phyloP scores from a whole-genome alignment of 2,888 invertebrate genomes.

The Papilio protenor region DNA sequence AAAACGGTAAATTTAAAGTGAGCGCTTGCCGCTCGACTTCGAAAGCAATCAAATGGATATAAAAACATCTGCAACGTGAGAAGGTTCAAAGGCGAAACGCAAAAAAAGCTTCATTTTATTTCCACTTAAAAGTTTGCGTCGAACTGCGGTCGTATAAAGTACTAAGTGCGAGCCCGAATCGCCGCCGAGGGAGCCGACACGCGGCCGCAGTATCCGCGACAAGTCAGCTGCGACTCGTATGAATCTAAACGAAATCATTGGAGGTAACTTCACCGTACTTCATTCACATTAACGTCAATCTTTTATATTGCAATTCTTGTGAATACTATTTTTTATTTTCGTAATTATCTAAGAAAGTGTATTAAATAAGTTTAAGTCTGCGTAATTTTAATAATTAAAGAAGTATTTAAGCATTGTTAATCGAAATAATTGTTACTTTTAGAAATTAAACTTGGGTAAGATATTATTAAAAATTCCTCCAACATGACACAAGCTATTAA shows the following conservation, averaged over 20 bases:
- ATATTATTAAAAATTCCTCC: constrained; percentile 35
- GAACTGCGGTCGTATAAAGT: constrained; percentile 64
- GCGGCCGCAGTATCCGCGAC: constrained; percentile 37
- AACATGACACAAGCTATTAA: constrained; percentile 46
- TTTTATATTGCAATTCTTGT: background rate
- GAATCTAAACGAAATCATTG: background rate
- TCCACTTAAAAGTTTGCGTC: constrained; percentile 68
- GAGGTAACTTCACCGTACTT: background rate
- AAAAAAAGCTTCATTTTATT: constrained; percentile 65
- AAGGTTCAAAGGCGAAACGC: constrained; percentile 55
- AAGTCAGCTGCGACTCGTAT: constrained; percentile 1
- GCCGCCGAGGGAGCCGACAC: constrained; percentile 60
- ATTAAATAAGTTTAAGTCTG: background rate
- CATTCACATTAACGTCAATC: background rate
- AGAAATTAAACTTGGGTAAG: constrained; percentile 2
- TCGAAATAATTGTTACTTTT: constrained; percentile 35
- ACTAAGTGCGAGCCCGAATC: constrained; percentile 63
- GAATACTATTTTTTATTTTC: background rate
- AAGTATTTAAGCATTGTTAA: background rate
- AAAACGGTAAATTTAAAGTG: constrained; percentile 42
- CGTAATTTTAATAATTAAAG: background rate
- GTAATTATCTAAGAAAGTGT: background rate
- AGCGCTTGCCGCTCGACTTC: constrained; percentile 39
- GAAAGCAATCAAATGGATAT: constrained; percentile 59
- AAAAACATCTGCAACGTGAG: constrained; percentile 57